These are phyloP conservation scores for Stenurella melanura DNA, from an alignment of 2,888 invertebrate species.

Conservation along the genomic window DNA sequence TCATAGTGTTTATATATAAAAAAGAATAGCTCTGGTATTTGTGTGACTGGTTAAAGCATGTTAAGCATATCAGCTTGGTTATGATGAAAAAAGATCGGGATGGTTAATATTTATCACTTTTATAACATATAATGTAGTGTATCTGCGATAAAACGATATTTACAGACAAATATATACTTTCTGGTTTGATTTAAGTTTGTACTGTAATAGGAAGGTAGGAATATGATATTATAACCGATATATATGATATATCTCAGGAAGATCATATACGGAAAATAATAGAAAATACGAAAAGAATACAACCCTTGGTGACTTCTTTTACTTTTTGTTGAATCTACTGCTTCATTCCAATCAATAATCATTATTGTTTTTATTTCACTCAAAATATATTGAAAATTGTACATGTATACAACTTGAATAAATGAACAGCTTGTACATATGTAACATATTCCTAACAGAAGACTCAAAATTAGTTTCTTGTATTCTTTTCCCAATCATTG, in stretches of 20 bases:
- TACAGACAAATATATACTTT: slow-evolving; percentile 15
- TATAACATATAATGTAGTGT: slow-evolving; percentile 35
- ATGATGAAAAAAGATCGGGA: slow-evolving; percentile 51
- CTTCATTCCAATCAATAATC: too few relatives aligned
- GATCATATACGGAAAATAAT: neutral
- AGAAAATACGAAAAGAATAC: neutral
- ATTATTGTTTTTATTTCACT: too few relatives aligned
- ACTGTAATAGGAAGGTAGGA: slow-evolving; percentile 14
- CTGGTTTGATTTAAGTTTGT: slow-evolving; percentile 32
- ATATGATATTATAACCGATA: neutral
- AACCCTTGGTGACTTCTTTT: too few relatives aligned
- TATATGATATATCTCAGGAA: neutral
- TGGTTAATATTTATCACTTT: slow-evolving; percentile 27
- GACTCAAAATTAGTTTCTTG: neutral
- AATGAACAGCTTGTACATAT: too few relatives aligned
- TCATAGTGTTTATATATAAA: slow-evolving; percentile 29
- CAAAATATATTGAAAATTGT: too few relatives aligned
- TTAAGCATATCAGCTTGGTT: slow-evolving; percentile 46
- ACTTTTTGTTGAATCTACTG: too few relatives aligned
- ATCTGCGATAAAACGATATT: slow-evolving; percentile 38
- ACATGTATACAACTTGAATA: too few relatives aligned
- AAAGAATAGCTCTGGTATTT: slow-evolving; percentile 51
- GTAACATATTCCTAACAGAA: too few relatives aligned
- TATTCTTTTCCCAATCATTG: neutral
- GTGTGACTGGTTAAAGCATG: slow-evolving; percentile 57